phyloP scores from a whole-genome alignment of 2,888 invertebrate genomes.

The Listrodromus nycthemerus region DNA sequence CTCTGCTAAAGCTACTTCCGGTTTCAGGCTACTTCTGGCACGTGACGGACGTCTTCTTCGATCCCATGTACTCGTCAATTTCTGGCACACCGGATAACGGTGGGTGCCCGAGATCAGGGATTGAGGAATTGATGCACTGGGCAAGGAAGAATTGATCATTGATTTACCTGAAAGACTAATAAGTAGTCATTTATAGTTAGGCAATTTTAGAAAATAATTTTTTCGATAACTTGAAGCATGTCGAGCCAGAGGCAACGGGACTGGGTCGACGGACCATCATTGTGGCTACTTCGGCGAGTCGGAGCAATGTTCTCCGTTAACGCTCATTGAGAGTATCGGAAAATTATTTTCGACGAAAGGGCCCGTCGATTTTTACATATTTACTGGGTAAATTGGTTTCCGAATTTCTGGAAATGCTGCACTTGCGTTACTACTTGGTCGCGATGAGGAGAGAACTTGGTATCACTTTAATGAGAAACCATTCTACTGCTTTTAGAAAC shows the following conservation, averaged over 20 bases:
- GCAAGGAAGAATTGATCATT: neutral
- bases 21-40: neutral
- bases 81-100: conserved; percentile 2
- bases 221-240: neutral
- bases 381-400: neutral
- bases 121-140: neutral
- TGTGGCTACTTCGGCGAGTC: conserved; percentile 1
- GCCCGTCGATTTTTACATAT: neutral
- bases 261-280: neutral
- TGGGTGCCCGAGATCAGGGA: neutral
- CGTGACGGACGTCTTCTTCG: neutral
- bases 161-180: neutral
- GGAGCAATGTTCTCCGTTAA: neutral
- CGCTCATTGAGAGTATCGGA: neutral
- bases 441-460: neutral
- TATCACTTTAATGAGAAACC: too few species aligned
- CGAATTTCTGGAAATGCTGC: neutral
- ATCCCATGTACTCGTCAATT: neutral
- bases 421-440: neutral
- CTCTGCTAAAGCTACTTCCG: neutral
- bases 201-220: neutral
- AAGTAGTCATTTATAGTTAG: neutral
- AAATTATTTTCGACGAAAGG: neutral
- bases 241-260: neutral
- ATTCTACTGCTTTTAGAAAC: neutral